Base-by-base conservation (phyloP, 2,888 invertebrate genomes). In the Syrphus vitripennis region DNA sequence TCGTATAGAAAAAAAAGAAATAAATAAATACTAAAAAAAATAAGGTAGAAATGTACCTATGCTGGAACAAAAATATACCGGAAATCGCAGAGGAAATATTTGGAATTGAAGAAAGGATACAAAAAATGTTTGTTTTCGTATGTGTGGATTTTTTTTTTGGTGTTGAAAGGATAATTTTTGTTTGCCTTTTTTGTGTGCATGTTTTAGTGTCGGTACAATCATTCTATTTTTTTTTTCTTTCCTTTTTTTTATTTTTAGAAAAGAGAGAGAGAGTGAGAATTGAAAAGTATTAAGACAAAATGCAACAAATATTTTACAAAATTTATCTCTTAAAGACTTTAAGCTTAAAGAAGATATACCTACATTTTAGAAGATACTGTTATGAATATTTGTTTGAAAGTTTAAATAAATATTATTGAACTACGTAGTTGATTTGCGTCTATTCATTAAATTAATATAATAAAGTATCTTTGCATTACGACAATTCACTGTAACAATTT, bases 31-130 rank as follows among this genome's bases (percentile, higher is more conserved):
- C 16, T 9, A 14, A 50, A 34, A 50, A 40, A 34, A 48, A 21
- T 26, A 50, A 50, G 31, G 29, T 34, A 69, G 4, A 69, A 50
- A 69, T 50, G 34, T 31, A 57, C 12, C 3, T 26, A 4, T 65
- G 19, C 53, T 59, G 65, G 67, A 69, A 69, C 10, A 59, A 34
- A 71, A 71, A 67, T 67, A 45, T 71, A 65, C 57, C 59, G 72
- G 59, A 80, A 76, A 72, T 80, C 59, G 76, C 40, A 69, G 71
- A 81, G 71, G 75, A 84, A 84, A 80, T 84, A 80, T 84, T 80
- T 76, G 57, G 53, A 55, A 71, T 71, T 48, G 69, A 76, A 67
- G 75, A 45, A 65, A 16, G 48, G 29, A 31, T 40, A 42, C 9
- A 61, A 71, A 65, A 57, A 83, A 70, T 71, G 65, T 67, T 84